phyloP scores from a whole-genome alignment of 2,888 invertebrate genomes.

The Pardosa pseudoannulata region DNA sequence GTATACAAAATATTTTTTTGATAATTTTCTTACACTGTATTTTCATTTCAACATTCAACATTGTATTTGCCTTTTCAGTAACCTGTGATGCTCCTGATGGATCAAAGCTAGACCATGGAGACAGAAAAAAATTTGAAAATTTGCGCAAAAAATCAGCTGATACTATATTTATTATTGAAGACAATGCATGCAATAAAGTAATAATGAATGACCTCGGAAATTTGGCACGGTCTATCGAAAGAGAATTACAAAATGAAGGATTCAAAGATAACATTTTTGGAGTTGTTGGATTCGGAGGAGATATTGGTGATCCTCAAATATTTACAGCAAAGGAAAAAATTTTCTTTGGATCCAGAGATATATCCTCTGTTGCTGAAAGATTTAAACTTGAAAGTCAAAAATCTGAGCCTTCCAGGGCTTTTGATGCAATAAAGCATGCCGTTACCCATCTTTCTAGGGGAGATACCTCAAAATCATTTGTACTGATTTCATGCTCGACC shows the following conservation, averaged over 20 bases:
- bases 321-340: slow-evolving; percentile 75
- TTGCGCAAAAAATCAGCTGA: slow-evolving; percentile 84
- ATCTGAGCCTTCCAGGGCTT: slow-evolving; percentile 75
- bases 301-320: slow-evolving; percentile 73
- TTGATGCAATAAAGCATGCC: slow-evolving; percentile 76
- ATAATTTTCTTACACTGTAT: no score
- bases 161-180: slow-evolving; percentile 92
- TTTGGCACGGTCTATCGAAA: slow-evolving; percentile 76
- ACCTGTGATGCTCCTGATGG: slow-evolving; percentile 86
- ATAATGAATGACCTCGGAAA: slow-evolving; percentile 78
- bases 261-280: slow-evolving; percentile 75
- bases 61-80: slow-evolving; percentile 72
- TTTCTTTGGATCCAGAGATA: slow-evolving; percentile 74
- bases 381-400: slow-evolving; percentile 82
- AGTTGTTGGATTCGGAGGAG: slow-evolving; percentile 77
- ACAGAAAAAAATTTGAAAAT: slow-evolving; percentile 83
- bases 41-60: not conserved
- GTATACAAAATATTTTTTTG: no score
- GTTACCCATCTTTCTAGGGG: slow-evolving; percentile 78
- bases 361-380: slow-evolving; percentile 82
- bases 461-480: slow-evolving; percentile 79
- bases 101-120: slow-evolving; percentile 85
- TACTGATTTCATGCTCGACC: slow-evolving; percentile 83
- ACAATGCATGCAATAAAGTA: slow-evolving; percentile 88
- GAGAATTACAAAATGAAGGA: slow-evolving; percentile 75